Percentiles rank a stretch among this genome's conserved stretches.
These are phyloP conservation scores for Nephotettix cincticeps DNA, from an alignment of 1,140 invertebrate genomes.

Conservation along the genomic window DNA sequence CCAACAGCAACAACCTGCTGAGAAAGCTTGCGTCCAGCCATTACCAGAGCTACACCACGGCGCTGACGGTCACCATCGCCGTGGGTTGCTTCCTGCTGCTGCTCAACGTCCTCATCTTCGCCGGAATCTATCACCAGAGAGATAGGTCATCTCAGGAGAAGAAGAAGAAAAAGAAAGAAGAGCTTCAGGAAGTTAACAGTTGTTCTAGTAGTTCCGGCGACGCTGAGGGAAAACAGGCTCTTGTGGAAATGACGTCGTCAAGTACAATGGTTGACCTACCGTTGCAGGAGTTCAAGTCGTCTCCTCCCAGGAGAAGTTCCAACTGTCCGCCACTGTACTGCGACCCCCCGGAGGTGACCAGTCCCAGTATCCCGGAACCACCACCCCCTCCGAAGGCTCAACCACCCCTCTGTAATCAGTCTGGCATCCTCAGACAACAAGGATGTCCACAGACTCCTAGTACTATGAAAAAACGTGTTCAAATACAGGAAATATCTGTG, in stretches of 20 bases:
- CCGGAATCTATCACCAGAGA: slow-evolving; percentile 90
- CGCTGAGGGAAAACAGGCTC: slow-evolving; percentile 56
- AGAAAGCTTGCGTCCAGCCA: slow-evolving; percentile 74
- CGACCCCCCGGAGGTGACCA: slow-evolving; percentile 48
- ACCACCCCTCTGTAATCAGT: slow-evolving; percentile 24
- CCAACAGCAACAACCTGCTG: slow-evolving; percentile 64
- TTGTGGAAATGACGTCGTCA: slow-evolving; percentile 58
- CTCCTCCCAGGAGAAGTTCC: slow-evolving; percentile 51
- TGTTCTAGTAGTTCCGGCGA: slow-evolving; percentile 54
- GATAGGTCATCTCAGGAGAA: slow-evolving; percentile 65
- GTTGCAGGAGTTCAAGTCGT: slow-evolving; percentile 63
- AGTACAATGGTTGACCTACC: slow-evolving; percentile 62
- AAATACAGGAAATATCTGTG: slow-evolving; percentile 41
- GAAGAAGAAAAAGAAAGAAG: slow-evolving; percentile 65
- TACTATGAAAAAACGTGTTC: slow-evolving; percentile 40
- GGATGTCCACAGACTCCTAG: slow-evolving; percentile 37
- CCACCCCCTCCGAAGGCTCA: slow-evolving; percentile 38
- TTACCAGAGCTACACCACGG: slow-evolving; percentile 85
- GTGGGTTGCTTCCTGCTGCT: slow-evolving; percentile 87
- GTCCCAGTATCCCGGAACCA: slow-evolving; percentile 47
- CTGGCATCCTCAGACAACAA: slow-evolving; percentile 33
- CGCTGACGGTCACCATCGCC: slow-evolving; percentile 88
- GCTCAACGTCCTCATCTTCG: slow-evolving; percentile 91
- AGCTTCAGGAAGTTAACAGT: slow-evolving; percentile 67
- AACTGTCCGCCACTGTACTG: slow-evolving; percentile 46